Evolutionary conservation across 2,888 invertebrate species (phyloP), one percentile per base, ranked within the genome.

Genomic region (Hirtodrosophila trivittata): DNA sequence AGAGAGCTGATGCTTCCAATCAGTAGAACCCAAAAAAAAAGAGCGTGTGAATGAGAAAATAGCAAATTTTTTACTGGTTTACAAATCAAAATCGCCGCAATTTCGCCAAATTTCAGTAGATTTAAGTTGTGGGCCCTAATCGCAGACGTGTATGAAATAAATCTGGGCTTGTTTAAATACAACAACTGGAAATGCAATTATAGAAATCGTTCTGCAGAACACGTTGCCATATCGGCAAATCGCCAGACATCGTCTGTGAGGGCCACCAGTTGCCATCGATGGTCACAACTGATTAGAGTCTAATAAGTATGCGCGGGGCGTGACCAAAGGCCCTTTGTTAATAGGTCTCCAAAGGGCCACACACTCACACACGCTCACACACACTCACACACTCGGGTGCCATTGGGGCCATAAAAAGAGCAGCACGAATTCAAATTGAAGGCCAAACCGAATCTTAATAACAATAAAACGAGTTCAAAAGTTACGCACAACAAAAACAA

Each of bases 261-360:
- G 43, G 54, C 80, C 84, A 78, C 81, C 71, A 84, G 77, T 78
- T 83, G 84, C 77, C 84, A 47, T 69, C 58, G 77, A 71, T 75
- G 78, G 69, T 68, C 84, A 62, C 77, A 77, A 75, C 78, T 84
- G 84, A 78, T 78, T 81, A 81, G 72, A 81, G 77, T 75, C 78
- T 77, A 84, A 84, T 80, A 80, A 84, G 78, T 84, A 84, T 80
- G 82, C 78, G 75, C 71, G 64, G 75, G 71, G 82, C 82, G 77
- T 78, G 78, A 75, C 69, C 77, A 30, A 51, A 42, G 50, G 60
- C 45, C 67, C 57, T 57, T 67, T 75, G 80, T 84, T 77, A 82
- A 80, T 84, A 78, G 82, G 70, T 75, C 82, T 72, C 77, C 62
- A 58, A 84, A 77, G 84, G 63, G 56, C 35, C 56, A 54, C 57